Evolutionary conservation across 2,888 invertebrate genomes (phyloP).

Genomic region (Eupithecia centaureata): DNA sequence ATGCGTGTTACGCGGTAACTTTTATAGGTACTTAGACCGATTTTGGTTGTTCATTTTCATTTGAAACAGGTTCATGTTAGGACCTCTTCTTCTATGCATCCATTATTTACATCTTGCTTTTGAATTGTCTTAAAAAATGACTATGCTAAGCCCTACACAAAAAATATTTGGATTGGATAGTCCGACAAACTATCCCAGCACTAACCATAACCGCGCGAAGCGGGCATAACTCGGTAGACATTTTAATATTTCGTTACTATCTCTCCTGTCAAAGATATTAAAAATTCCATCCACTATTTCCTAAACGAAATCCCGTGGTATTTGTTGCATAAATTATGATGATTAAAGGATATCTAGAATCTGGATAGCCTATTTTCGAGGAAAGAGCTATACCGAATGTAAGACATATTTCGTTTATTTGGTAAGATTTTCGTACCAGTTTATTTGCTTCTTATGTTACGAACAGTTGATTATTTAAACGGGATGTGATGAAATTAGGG

Average conservation of each 20-base stretch:
- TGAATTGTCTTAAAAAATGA: too few species aligned
- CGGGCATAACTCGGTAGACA: slow-evolving; percentile 54
- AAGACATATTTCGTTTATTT: background rate
- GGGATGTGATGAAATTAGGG: background rate
- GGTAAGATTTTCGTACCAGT: background rate
- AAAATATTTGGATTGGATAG: background rate
- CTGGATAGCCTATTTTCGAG: background rate
- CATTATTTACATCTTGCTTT: background rate
- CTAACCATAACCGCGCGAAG: slow-evolving; percentile 34
- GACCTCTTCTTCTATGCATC: background rate
- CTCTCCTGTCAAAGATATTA: slow-evolving; percentile 54
- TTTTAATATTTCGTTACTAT: slow-evolving; percentile 60
- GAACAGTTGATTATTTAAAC: background rate
- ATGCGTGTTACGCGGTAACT: too few species aligned
- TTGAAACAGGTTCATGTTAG: too few species aligned
- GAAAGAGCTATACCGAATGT: background rate
- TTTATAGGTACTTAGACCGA: background rate
- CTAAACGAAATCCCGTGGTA: slow-evolving; percentile 20
- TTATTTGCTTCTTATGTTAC: background rate
- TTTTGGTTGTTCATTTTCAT: background rate
- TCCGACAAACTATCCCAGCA: slow-evolving; percentile 5
- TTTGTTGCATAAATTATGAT: slow-evolving; percentile 27
- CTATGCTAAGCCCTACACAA: too few species aligned
- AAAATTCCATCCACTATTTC: slow-evolving; percentile 58
- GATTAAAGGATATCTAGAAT: slow-evolving; percentile 1